Evolutionary conservation across 2,113 vertebrate genomes (phyloP).

Genomic region (human): DNA sequence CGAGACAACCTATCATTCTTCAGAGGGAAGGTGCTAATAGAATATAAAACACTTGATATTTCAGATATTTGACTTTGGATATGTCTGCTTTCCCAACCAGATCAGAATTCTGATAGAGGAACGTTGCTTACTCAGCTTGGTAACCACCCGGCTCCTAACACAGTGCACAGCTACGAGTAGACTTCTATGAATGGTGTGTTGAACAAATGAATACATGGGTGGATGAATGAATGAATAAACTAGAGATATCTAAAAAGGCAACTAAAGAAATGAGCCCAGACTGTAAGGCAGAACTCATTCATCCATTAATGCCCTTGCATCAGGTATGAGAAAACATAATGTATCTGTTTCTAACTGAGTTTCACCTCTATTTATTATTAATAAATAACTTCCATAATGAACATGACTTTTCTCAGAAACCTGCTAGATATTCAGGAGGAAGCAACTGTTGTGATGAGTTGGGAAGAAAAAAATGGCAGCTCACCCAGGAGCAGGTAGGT

Average conservation of each 20-base stretch:
- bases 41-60: not conserved
- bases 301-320: not conserved
- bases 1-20: not conserved
- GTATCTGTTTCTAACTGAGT: constrained; percentile 61
- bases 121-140: not conserved
- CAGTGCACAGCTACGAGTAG: not conserved
- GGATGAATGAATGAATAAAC: not conserved
- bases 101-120: not conserved
- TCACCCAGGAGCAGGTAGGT: constrained; percentile 27
- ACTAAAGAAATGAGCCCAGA: not conserved
- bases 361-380: constrained; percentile 68
- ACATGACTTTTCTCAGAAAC: constrained; percentile 63
- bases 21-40: not conserved
- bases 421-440: constrained; percentile 44
- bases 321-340: not conserved
- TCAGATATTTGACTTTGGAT: not conserved
- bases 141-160: accelerated
- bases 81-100: not conserved
- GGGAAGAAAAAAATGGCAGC: not conserved
- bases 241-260: not conserved
- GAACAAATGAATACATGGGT: not conserved
- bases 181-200: not conserved
- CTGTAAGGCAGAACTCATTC: not conserved
- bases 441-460: constrained; percentile 57
- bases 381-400: constrained; percentile 73